A percentile compares a stretch with the other conserved stretches of the same genome.
phyloP scores from a whole-genome alignment of 2,113 vertebrate species.

The Ranitomeya variabilis region DNA sequence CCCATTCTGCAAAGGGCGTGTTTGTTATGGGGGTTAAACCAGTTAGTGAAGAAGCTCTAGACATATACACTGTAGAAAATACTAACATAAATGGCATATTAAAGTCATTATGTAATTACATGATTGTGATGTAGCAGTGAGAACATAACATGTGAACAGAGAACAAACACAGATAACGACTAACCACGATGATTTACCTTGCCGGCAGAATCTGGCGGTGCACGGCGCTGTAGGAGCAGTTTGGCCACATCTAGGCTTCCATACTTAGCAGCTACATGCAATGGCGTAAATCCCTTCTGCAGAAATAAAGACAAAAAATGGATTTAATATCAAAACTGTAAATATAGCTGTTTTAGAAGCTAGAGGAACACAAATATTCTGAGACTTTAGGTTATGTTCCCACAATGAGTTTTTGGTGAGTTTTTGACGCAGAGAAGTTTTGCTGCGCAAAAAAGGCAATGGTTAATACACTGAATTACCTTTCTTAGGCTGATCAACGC shows the following conservation, averaged over 20 bases:
- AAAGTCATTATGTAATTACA: slow-evolving; percentile 21
- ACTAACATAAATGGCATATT: not conserved
- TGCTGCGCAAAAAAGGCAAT: no score
- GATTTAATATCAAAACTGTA: not conserved
- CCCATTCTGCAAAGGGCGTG: slow-evolving; percentile 86
- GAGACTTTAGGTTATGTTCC: not conserved
- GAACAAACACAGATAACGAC: not conserved
- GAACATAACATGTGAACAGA: slow-evolving; percentile 14
- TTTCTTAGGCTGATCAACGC: no score
- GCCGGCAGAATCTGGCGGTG: slow-evolving; percentile 86
- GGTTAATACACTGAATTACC: no score
- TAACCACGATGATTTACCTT: slow-evolving; percentile 76
- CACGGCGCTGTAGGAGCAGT: slow-evolving; percentile 87
- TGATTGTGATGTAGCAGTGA: not conserved
- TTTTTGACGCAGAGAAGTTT: no score
- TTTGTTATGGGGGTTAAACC: slow-evolving; percentile 64
- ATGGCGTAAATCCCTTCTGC: slow-evolving; percentile 96
- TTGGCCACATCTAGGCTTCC: slow-evolving; percentile 95
- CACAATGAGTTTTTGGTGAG: no score
- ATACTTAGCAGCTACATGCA: slow-evolving; percentile 94
- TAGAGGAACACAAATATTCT: not conserved
- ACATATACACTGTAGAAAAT: slow-evolving; percentile 18
- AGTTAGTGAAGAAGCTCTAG: slow-evolving; percentile 61
- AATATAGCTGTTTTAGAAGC: not conserved
- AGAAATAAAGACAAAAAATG: slow-evolving; percentile 28